Base-by-base conservation (phyloP, 2,888 invertebrate genomes). In the Macrostomum cliftonense region DNA sequence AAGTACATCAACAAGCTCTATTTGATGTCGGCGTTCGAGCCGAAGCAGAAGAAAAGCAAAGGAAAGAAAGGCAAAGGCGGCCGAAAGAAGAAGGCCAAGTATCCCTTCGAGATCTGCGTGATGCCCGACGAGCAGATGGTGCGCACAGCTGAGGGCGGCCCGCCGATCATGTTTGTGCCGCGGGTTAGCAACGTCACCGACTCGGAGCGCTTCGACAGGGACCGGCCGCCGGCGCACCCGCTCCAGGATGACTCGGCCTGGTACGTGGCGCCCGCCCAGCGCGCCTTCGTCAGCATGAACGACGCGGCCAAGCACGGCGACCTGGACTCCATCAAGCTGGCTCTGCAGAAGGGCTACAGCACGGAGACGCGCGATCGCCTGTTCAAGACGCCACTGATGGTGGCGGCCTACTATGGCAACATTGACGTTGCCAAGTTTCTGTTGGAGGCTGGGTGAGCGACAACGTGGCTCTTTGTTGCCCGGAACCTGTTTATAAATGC, bases 371-470 rank as follows among this genome's bases (percentile, higher is more conserved):
- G 65, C 19, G 69, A 70, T 53, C 66, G 63, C 55, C 68, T 61
- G 55, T 70, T 61, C 58, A 71, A 70, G 56, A 70, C 70, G 13
- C 69, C 71, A 1, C 59, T 71, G 13, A 70, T 70, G 68, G 58
- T 62, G 16, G 67, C 69, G 11, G 59, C 62, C 49, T 53, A 60
- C 16, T 54, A 59, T 43, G 67, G 66, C 9, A 63, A 64, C 52
- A 49, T 67, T 11, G 57, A 62, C n/a, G 60, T 68, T 56, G 65
- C 61, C 46, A 60, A 61, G 47, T 63, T 61, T 50, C 58, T 70
- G 4, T 47, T 70, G 11, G 63, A 67, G 42, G 59, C 59, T 52
- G 67, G 68, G 70, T 70, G 56, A 54, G 62, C 56, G 11, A 45
- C n/a, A n/a, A n/a, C n/a, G n/a, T n/a, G 11, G n/a, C n/a, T n/a